Evolutionary conservation across 2,113 vertebrate genomes (phyloP).

Genomic region (Myiozetetes cayanensis): DNA sequence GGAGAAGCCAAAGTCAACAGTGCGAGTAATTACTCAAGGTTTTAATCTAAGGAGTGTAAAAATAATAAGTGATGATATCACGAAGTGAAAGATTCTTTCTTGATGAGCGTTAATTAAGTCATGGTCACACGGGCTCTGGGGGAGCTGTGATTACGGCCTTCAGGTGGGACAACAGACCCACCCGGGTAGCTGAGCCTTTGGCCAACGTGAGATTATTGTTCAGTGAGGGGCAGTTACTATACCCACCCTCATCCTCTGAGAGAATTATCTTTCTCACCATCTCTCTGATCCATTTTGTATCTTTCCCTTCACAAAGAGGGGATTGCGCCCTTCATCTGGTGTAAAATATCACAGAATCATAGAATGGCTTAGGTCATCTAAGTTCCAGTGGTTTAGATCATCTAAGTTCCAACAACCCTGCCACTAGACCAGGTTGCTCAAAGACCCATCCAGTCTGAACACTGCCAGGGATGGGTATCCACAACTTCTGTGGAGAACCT

Average conservation of each 20-base stretch:
- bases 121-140: background rate
- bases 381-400: background rate
- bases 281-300: background rate
- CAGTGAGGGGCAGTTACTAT: background rate
- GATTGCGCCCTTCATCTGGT: background rate
- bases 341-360: background rate
- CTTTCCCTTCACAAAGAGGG: background rate
- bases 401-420: background rate
- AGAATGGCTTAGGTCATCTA: background rate
- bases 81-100: conserved; percentile 35
- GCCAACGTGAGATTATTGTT: background rate
- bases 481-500: background rate
- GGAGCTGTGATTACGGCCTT: background rate
- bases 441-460: background rate
- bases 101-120: conserved; percentile 11
- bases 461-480: background rate
- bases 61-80: conserved; percentile 43
- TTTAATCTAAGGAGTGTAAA: conserved; percentile 32
- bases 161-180: background rate
- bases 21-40: background rate
- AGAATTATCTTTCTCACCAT: background rate
- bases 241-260: background rate
- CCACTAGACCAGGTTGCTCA: background rate
- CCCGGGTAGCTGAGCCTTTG: background rate
- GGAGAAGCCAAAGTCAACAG: conserved; percentile 44